phyloP scores from a whole-genome alignment of 2,797 vertebrate species.

The Diplodus puntazzo region DNA sequence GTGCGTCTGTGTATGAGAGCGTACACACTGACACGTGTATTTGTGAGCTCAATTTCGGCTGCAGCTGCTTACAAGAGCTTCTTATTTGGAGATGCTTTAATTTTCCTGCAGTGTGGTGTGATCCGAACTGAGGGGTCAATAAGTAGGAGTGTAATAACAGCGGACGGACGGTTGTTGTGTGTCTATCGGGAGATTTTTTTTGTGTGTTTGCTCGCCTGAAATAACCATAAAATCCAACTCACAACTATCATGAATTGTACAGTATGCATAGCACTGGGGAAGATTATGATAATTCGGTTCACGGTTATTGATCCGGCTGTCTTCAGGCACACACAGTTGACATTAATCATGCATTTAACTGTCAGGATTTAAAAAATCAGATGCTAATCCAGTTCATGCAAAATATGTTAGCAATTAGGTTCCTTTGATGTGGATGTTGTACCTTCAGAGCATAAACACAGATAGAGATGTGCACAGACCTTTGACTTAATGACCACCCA shows the following conservation, averaged over 20 bases:
- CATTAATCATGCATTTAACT: slow-evolving; percentile 55
- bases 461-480: slow-evolving; percentile 55
- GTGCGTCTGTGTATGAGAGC: slow-evolving; percentile 27
- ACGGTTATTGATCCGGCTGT: slow-evolving; percentile 56
- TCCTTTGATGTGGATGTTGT: slow-evolving; percentile 32
- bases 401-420: slow-evolving; percentile 60
- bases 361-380: slow-evolving; percentile 42
- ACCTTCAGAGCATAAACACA: slow-evolving; percentile 58
- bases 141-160: slow-evolving; percentile 72
- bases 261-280: slow-evolving; percentile 24
- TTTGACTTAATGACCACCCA: slow-evolving; percentile 69
- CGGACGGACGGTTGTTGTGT: slow-evolving; percentile 52
- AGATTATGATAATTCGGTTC: slow-evolving; percentile 46
- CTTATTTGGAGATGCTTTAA: slow-evolving; percentile 67
- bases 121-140: slow-evolving; percentile 76
- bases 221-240: slow-evolving; percentile 62
- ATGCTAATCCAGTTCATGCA: slow-evolving; percentile 51
- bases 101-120: slow-evolving; percentile 59
- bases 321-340: slow-evolving; percentile 37
- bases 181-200: slow-evolving; percentile 51
- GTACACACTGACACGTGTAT: slow-evolving; percentile 45
- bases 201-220: slow-evolving; percentile 33
- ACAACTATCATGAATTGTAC: slow-evolving; percentile 13
- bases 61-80: slow-evolving; percentile 66
- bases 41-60: slow-evolving; percentile 63